Evolutionary conservation across 2,113 vertebrate species (phyloP).

Genomic region (Rhabdornis inornatus): DNA sequence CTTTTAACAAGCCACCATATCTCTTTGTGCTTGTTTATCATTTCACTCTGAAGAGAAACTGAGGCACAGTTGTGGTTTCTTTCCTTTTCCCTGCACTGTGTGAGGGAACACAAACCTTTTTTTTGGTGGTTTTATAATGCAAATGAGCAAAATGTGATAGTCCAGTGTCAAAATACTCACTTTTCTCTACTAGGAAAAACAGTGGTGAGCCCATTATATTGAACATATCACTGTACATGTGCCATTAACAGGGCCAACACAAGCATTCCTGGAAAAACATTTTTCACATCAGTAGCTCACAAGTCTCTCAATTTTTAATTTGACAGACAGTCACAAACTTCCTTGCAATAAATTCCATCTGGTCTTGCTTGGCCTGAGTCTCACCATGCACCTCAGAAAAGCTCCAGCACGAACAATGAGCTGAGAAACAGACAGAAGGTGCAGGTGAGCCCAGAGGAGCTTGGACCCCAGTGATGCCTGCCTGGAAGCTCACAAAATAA

Average conservation of each 20-base stretch:
- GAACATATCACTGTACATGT: background rate
- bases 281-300: background rate
- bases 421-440: background rate
- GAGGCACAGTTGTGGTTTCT: background rate
- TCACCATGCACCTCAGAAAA: background rate
- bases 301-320: background rate
- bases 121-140: background rate
- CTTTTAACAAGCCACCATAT: background rate
- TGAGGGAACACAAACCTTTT: background rate
- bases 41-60: background rate
- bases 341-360: background rate
- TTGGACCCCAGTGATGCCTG: background rate
- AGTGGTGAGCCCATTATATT: background rate
- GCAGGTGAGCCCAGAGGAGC: accelerated
- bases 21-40: background rate
- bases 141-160: background rate
- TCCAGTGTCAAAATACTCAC: background rate
- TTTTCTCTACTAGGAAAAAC: background rate
- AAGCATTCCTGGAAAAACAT: background rate
- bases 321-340: background rate
- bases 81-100: background rate
- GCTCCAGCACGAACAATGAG: background rate
- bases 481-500: background rate
- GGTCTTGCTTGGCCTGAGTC: background rate
- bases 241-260: background rate